Percentiles rank a stretch among this genome's conserved stretches.
phyloP scores from a whole-genome alignment of 2,888 invertebrate genomes.

The Hirtodrosophila confusa region DNA sequence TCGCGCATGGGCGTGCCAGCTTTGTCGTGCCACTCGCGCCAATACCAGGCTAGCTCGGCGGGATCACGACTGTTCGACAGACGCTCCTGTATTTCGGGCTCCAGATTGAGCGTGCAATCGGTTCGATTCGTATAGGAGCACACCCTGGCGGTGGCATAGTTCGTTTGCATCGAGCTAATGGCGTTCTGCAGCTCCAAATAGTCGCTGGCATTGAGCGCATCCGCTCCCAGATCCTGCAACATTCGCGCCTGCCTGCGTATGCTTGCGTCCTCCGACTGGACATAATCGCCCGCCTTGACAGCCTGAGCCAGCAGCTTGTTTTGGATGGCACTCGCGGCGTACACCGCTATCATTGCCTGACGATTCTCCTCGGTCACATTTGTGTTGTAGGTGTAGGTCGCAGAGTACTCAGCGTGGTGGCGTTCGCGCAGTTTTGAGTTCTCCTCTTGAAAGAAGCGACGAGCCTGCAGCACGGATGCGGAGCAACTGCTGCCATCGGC shows the following conservation, averaged over 20 bases:
- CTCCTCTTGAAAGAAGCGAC: slow-evolving; percentile 86
- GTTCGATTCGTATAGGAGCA: slow-evolving; percentile 87
- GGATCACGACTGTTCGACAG: slow-evolving; percentile 89
- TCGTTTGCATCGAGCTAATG: slow-evolving; percentile 89
- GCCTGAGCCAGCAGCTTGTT: slow-evolving; percentile 79
- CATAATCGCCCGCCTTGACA: slow-evolving; percentile 87
- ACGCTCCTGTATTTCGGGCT: slow-evolving; percentile 87
- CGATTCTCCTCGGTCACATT: slow-evolving; percentile 91
- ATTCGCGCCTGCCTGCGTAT: slow-evolving; percentile 90
- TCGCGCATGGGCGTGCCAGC: slow-evolving; percentile 88
- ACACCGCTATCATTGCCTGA: slow-evolving; percentile 82
- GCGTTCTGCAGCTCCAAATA: slow-evolving; percentile 87
- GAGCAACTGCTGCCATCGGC: slow-evolving; percentile 48
- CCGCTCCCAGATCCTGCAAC: slow-evolving; percentile 88
- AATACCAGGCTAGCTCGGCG: slow-evolving; percentile 90
- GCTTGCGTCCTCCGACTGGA: slow-evolving; percentile 87
- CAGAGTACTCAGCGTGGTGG: slow-evolving; percentile 86
- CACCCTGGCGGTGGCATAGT: slow-evolving; percentile 90
- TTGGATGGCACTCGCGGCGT: slow-evolving; percentile 69
- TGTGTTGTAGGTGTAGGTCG: slow-evolving; percentile 88
- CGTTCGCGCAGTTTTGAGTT: slow-evolving; percentile 86
- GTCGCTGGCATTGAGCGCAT: slow-evolving; percentile 89
- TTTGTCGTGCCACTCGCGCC: slow-evolving; percentile 92
- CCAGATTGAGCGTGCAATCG: slow-evolving; percentile 89
- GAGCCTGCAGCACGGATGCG: slow-evolving; percentile 85